Percentiles rank a stretch among this genome's conserved stretches.
phyloP scores from a whole-genome alignment of 2,888 invertebrate genomes.

The Sarcophaga caerulescens region DNA sequence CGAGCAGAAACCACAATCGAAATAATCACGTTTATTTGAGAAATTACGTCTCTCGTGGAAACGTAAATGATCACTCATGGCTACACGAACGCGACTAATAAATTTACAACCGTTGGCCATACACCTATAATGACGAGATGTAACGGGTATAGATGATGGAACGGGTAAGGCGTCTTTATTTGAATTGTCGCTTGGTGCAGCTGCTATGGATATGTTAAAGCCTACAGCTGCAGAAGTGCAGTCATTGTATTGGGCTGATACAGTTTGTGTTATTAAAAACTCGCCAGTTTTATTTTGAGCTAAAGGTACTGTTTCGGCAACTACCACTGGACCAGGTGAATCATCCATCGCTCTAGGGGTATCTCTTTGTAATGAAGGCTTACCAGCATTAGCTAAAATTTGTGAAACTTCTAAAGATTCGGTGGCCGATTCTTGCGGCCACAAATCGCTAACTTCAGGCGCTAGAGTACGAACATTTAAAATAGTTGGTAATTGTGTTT shows the following conservation, averaged over 20 bases:
- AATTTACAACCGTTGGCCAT: constrained; percentile 74
- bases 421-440: constrained; percentile 61
- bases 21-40: constrained; percentile 71
- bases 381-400: constrained; percentile 60
- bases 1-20: constrained; percentile 74
- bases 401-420: constrained; percentile 65
- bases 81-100: constrained; percentile 72
- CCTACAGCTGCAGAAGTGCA: constrained; percentile 57
- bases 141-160: not conserved
- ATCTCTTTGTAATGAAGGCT: constrained; percentile 36
- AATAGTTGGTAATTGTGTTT: constrained; percentile 66
- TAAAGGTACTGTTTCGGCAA: constrained; percentile 70
- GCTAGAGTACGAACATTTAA: constrained; percentile 69
- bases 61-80: constrained; percentile 76
- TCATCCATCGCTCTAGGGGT: constrained; percentile 45
- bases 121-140: constrained; percentile 72
- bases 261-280: constrained; percentile 71
- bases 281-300: constrained; percentile 68
- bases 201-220: constrained; percentile 72
- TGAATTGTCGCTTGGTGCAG: constrained; percentile 24
- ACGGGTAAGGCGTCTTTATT: not conserved
- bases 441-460: constrained; percentile 39
- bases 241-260: constrained; percentile 73
- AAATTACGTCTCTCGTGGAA: constrained; percentile 73
- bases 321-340: constrained; percentile 67